Evolutionary conservation across 2,797 vertebrate genomes (phyloP).

Genomic region (Cheirogaleus major): DNA sequence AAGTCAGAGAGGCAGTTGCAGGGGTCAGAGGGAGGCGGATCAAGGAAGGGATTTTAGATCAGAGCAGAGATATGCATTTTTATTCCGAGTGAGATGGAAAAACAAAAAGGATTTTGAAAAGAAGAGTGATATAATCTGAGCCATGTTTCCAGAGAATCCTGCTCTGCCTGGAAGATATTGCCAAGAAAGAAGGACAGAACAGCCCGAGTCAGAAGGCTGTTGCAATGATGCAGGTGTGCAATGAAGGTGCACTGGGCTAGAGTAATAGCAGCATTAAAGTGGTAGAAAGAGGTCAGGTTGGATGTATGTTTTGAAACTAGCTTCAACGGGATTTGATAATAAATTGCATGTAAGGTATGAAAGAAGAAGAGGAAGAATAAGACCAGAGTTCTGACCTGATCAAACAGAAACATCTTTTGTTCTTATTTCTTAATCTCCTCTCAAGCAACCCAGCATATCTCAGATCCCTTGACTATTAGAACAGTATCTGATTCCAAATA

Average conservation of each 20-base stretch:
- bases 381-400: neutral
- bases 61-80: neutral
- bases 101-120: neutral
- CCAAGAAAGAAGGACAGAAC: neutral
- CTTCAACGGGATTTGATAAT: neutral
- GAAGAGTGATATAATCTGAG: neutral
- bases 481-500: neutral
- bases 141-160: neutral
- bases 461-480: neutral
- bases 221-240: neutral
- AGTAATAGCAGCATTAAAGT: neutral
- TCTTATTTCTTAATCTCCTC: neutral
- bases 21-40: neutral
- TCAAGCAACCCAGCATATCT: neutral
- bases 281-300: neutral
- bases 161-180: neutral
- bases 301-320: neutral
- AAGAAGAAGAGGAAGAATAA: neutral
- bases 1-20: neutral
- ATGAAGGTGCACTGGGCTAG: neutral
- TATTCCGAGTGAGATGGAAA: neutral
- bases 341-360: neutral
- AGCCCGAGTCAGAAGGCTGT: neutral
- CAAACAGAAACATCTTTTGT: neutral
- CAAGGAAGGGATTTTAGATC: neutral